These are phyloP conservation scores for Cavia porcellus DNA, from an alignment of 2,113 vertebrate species.

Conservation along the genomic window DNA sequence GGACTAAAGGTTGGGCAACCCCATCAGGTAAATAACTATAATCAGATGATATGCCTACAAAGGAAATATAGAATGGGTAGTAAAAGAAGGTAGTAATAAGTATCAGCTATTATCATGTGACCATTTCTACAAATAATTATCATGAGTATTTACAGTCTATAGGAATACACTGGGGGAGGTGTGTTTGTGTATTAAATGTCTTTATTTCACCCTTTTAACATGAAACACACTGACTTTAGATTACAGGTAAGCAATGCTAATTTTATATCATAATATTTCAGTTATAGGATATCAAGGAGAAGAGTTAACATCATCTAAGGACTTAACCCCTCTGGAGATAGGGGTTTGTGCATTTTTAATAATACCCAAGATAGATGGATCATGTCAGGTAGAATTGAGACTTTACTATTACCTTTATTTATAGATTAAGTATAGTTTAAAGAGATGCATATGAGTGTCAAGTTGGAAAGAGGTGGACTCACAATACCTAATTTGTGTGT, in stretches of 20 bases:
- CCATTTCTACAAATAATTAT: not conserved
- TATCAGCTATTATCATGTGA: not conserved
- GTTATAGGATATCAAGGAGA: not conserved
- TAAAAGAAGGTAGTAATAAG: not conserved
- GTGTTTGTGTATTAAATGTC: not conserved
- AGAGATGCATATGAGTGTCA: not conserved
- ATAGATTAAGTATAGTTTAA: not conserved
- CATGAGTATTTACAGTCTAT: not conserved
- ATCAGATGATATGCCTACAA: not conserved
- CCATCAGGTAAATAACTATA: not conserved
- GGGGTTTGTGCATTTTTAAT: not conserved
- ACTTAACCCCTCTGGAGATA: not conserved
- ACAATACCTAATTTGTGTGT: not conserved
- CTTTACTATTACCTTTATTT: not conserved
- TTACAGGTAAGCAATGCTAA: not conserved
- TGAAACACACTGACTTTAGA: not conserved
- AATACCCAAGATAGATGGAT: not conserved
- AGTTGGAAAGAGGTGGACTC: not conserved
- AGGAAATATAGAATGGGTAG: not conserved
- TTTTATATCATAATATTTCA: not conserved
- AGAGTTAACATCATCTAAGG: not conserved
- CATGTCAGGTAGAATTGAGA: not conserved
- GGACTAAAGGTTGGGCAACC: not conserved
- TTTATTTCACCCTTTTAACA: not conserved
- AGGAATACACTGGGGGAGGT: not conserved